Evolutionary conservation across 2,888 invertebrate species (phyloP).

Genomic region (Tenthredo distinguenda): DNA sequence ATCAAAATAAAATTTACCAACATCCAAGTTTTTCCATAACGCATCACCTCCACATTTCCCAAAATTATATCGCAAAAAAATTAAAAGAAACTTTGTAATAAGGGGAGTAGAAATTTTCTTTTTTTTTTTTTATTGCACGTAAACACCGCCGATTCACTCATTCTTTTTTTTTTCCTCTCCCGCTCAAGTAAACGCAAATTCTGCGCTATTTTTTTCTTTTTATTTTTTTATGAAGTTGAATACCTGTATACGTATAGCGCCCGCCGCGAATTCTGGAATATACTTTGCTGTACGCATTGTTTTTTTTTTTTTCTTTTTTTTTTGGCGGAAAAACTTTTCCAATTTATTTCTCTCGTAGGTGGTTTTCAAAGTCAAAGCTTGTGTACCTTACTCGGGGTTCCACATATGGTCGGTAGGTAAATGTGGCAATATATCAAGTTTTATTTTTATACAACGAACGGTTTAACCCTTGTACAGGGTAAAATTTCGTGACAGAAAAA

Average conservation of each 20-base stretch:
- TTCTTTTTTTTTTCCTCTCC: not conserved
- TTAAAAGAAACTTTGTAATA: not conserved
- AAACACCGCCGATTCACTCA: not conserved
- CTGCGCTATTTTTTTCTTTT: not conserved
- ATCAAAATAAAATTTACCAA: not conserved
- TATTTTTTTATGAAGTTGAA: no score
- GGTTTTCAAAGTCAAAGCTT: constrained; percentile 37
- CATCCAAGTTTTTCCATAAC: not conserved
- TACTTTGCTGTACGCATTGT: not conserved
- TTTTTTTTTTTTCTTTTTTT: constrained; percentile 10
- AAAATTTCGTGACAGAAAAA: not conserved
- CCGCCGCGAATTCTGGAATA: not conserved
- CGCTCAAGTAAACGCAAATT: not conserved
- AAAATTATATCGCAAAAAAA: not conserved
- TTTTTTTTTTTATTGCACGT: not conserved
- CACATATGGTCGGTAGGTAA: constrained; percentile 11
- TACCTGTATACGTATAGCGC: no score
- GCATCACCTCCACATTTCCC: not conserved
- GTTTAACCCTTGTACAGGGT: constrained; percentile 7
- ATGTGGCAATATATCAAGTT: constrained; percentile 38
- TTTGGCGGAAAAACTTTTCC: constrained; percentile 22
- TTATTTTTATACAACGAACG: constrained; percentile 29
- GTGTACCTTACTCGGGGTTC: not conserved
- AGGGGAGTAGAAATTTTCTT: not conserved
- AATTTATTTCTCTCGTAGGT: constrained; percentile 39